Evolutionary conservation across 2,113 vertebrate genomes (phyloP), one percentile per base, ranked within the genome.

Genomic region (Nymphicus hollandicus): DNA sequence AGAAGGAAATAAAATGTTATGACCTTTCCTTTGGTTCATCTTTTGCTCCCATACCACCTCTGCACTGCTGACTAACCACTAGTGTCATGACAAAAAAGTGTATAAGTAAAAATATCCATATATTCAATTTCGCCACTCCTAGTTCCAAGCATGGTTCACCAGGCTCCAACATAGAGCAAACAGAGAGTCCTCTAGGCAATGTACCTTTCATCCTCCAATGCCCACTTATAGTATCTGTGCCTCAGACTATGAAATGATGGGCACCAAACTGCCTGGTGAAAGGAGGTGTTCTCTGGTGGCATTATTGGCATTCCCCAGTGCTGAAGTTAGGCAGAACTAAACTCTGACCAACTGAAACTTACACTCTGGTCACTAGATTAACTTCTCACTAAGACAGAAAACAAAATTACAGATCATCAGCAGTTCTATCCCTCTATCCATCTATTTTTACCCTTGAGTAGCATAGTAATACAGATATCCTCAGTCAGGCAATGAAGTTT

Each of bases 381-480:
- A 58, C 7, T 74, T 91, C 60, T 81, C 8, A 10, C 8, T 61
- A 58, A 44, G 14, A 27, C 2, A 85, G 18, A 46, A 76, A 52
- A 8, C 65, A 83, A 65, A 81, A 66, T 15, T 52, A 12, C 35
- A 86, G 16, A 16, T 31, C 55, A 23, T n/a, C 17, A 91, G 14
- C 6, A 37, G 19, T 1, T 65, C 5, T 60, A 6, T 41, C 10
- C 3, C 0, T 24, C 6, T 16, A 4, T 28, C 4, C 31, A 15
- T 25, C 19, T 39, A 5, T 44, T 50, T 93, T 81, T 58, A 39
- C 7, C 14, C 22, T 39, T 52, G 5, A 49, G 17, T 5, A 64
- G 6, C 19, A 25, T 63, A 73, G 35, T 43, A 8, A 83, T 70
- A 15, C 37, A 83, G 53, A 65, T 63, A 50, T 7, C 1, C 3